These are phyloP conservation scores for Grammomys surdaster DNA, from an alignment of 2,113 vertebrate genomes.

Conservation along the genomic window DNA sequence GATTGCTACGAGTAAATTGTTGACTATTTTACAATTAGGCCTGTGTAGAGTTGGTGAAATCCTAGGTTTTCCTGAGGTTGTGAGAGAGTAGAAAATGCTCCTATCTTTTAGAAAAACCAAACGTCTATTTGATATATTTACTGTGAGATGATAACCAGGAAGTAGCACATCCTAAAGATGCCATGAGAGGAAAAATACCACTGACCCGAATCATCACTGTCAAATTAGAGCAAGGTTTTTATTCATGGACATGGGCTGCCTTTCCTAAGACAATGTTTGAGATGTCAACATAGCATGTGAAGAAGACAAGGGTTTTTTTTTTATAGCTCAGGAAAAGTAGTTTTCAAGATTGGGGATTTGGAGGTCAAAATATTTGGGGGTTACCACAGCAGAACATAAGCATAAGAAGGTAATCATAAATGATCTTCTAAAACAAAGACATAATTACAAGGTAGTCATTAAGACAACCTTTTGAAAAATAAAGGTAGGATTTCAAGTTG, in stretches of 20 bases:
- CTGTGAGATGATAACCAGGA: not conserved
- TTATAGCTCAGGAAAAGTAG: not conserved
- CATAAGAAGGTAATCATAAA: too few species aligned
- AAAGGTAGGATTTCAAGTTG: not conserved
- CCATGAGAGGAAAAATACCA: not conserved
- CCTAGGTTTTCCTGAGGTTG: conserved; percentile 1
- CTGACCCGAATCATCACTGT: not conserved
- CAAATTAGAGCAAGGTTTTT: not conserved
- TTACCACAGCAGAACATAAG: not conserved
- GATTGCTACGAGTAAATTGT: conserved; percentile 58
- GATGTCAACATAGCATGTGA: not conserved
- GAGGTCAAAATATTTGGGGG: not conserved
- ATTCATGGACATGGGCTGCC: not conserved
- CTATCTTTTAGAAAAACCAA: not conserved
- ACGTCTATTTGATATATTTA: not conserved
- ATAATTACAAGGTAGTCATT: not conserved
- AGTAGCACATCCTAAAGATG: not conserved
- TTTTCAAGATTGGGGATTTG: not conserved
- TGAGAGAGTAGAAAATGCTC: not conserved
- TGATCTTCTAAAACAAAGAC: not conserved
- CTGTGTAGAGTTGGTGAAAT: conserved; percentile 72
- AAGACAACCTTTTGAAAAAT: not conserved
- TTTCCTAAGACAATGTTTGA: not conserved
- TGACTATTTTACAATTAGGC: conserved; percentile 67
- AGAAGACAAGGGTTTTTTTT: not conserved